Evolutionary conservation across 2,797 vertebrate genomes (phyloP), one percentile per base, ranked within the genome.

Genomic region (Xyrichtys novacula): DNA sequence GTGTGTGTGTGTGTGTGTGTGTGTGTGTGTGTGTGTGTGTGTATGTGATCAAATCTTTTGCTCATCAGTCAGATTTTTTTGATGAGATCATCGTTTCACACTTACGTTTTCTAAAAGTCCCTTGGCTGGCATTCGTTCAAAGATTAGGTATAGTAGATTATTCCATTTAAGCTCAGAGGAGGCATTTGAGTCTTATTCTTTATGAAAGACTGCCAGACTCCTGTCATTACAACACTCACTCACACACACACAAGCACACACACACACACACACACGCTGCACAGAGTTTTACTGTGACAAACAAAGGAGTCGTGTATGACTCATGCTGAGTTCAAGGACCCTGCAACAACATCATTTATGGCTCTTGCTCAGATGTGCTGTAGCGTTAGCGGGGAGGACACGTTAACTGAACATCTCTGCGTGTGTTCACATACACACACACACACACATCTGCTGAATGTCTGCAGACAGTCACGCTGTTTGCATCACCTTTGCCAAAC

Each of bases 401-500:
- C 52, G 60, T 66, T 48, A 55, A 66, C 52, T 54, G 26, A 70
- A 57, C 40, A 49, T 44, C 39, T 63, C 26, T 42, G n/a, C 63
- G 56, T 71, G 62, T 58, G 39, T 63, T 29, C 49, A 49, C n/a
- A n/a, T n/a, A n/a, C n/a, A n/a, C 7, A 4, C 46, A 73, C 76
- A 78, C n/a, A n/a, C 7, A 4, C 46, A 73, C 76, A 78, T 83
- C 66, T 72, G 71, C 52, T 52, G 55, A 70, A 62, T 72, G 56
- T 85, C 86, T 80, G 61, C 46, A 79, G 71, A 78, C 47, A 10
- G 71, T 80, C 70, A 65, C 15, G 16, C 66, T 76, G 66, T 78
- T 85, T 67, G 72, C 56, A 59, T 83, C 65, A 36, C 15, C 26
- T 49, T 55, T 53, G 78, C 80, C 83, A 86, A 88, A 52, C 58